A percentile compares a stretch with the other conserved stretches of the same genome.
Conservation (phyloP, 2,888 invertebrate species). For the Polydesmus complanatus region DNA sequence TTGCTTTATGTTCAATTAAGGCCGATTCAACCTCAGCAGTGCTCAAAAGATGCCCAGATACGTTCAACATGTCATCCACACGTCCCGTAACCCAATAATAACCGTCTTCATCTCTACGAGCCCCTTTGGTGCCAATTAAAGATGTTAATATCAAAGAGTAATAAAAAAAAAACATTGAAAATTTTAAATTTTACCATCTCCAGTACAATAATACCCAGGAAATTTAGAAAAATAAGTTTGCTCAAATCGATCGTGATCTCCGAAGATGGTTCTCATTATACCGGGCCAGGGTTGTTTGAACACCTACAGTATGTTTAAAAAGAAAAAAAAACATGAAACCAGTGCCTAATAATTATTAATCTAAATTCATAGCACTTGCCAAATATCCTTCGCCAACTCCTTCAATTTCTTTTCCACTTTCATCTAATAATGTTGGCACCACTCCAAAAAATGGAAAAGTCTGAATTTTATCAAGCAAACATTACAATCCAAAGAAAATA, state of each 20-base stretch:
- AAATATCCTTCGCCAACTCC: constrained; percentile 88
- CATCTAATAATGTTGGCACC: constrained; percentile 70
- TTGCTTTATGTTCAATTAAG: constrained; percentile 37
- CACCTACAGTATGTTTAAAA: constrained; percentile 33
- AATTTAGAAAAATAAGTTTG: constrained; percentile 41
- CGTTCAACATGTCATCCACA: constrained; percentile 97
- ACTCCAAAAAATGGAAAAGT: constrained; percentile 93
- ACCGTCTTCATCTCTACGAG: constrained; percentile 79
- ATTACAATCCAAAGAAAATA: not conserved
- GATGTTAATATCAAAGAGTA: too few relatives aligned
- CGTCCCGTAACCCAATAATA: constrained; percentile 93
- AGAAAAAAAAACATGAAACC: constrained; percentile 10
- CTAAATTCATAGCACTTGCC: constrained; percentile 33
- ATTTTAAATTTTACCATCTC: constrained; percentile 38
- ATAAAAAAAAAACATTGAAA: too few relatives aligned
- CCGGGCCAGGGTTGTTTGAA: constrained; percentile 96
- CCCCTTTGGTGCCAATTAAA: constrained; percentile 45
- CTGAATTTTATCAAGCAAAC: too few relatives aligned
- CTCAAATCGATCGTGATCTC: constrained; percentile 38
- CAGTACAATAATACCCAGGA: constrained; percentile 42
- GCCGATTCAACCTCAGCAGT: constrained; percentile 68
- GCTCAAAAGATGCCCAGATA: constrained; percentile 93
- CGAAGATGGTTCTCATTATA: constrained; percentile 56
- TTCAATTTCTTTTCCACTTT: constrained; percentile 67
- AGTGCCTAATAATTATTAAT: not conserved